Percentiles rank a stretch among this genome's conserved stretches.
phyloP scores from a whole-genome alignment of 2,888 invertebrate genomes.

The Ctena decussata region DNA sequence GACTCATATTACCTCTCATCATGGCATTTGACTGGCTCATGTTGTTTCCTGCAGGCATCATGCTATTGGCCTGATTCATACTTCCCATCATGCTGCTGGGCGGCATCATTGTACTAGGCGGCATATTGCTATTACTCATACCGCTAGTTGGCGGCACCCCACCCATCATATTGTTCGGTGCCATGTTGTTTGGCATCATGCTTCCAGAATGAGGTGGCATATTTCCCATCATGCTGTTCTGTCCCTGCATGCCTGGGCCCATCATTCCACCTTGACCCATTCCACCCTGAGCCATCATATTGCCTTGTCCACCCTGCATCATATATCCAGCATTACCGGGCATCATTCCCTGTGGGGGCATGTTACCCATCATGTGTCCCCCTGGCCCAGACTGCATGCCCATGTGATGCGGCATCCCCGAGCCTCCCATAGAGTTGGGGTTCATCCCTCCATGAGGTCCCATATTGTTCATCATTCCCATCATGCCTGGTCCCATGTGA shows the following conservation, averaged over 20 bases:
- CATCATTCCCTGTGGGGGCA: conserved; percentile 49
- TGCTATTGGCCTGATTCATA: conserved; percentile 53
- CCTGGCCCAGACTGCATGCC: conserved; percentile 58
- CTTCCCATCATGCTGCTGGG: conserved; percentile 66
- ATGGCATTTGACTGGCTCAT: conserved; percentile 63
- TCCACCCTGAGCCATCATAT: conserved; percentile 59
- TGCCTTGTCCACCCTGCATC: conserved; percentile 62
- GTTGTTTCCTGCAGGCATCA: conserved; percentile 65
- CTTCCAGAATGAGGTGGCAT: conserved; percentile 63
- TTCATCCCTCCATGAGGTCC: conserved; percentile 77
- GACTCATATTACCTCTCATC: conserved; percentile 55
- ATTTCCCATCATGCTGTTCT: conserved; percentile 72
- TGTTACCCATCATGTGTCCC: conserved; percentile 60
- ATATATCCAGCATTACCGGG: conserved; percentile 55
- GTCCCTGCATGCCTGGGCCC: conserved; percentile 63
- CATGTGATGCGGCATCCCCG: conserved; percentile 65
- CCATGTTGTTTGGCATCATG: conserved; percentile 71
- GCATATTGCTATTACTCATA: conserved; percentile 55
- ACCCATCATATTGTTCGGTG: conserved; percentile 65
- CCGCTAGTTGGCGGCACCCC: conserved; percentile 45
- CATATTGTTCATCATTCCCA: conserved; percentile 81
- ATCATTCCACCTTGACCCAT: conserved; percentile 69
- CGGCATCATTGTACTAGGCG: conserved; percentile 67
- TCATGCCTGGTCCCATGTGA: conserved; percentile 78
- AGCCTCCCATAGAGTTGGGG: conserved; percentile 80